Base-by-base conservation (phyloP, 1,140 invertebrate species). In the Drosophila neocordata region DNA sequence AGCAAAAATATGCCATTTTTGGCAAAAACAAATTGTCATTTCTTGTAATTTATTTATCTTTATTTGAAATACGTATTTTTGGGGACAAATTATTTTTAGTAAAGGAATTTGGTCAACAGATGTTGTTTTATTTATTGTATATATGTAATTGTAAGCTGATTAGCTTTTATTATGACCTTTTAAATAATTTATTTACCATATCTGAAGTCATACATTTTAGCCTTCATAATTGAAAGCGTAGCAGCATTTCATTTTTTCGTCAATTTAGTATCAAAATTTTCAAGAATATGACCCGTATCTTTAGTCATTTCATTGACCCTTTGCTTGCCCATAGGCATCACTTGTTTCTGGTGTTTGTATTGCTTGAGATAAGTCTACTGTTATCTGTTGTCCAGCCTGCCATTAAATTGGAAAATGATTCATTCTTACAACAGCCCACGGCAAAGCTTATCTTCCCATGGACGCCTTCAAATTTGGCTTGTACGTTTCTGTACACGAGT, bases 401-500 rank as follows among this genome's bases (percentile, higher is more conserved):
- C 7, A 69, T 69, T 35, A 18, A 60, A 44, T 8, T 73, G 1
- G 61, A 73, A 8, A 9, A 22, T 1, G 12, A 27, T 4, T 3
- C 51, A n/a, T 6, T 12, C 1, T 38, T 12, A 3, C 15, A 7
- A 11, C 24, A 12, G 2, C 24, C 41, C 0, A 0, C 8, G 18
- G 15, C 61, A 13, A 20, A 31, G 4, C n/a, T 53, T 0, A 8
- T 31, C 1, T 12, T 15, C 3, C 7, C 18, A 1, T 24, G 34
- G 9, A n/a, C 65, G 8, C 6, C 22, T 4, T 11, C 1, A 0
- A 60, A 70, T 13, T 7, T 85, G 11, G 41, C 48, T 0, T 53
- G 11, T n/a, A 77, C 65, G 35, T 63, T 68, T 2, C 2, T 85
- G 7, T 57, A 73, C 2, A 60, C 77, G 0, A 52, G 31, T 1